A percentile compares a stretch with the other conserved stretches of the same genome.
phyloP scores from a whole-genome alignment of 2,888 invertebrate species.

The Sabatieria punctata region DNA sequence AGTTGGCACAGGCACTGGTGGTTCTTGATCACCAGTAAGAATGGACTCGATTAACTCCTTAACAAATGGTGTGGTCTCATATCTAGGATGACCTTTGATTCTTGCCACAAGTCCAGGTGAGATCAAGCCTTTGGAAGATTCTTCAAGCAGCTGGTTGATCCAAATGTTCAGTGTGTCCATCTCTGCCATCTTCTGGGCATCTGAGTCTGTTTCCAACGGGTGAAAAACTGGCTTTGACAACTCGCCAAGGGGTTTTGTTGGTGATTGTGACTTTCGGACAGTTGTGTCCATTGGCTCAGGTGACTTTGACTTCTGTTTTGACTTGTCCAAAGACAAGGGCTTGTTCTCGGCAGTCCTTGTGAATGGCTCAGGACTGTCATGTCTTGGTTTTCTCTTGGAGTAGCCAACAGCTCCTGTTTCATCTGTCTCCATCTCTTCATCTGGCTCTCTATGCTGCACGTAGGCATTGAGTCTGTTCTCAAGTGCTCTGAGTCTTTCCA shows the following conservation, averaged over 20 bases:
- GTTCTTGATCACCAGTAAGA: constrained; percentile 1
- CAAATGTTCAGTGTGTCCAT: constrained; percentile 4
- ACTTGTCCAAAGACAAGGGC: not conserved
- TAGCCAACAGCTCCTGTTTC: no score
- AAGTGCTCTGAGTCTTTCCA: constrained; percentile 26
- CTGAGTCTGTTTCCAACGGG: no score
- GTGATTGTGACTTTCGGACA: not conserved
- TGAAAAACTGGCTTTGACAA: no score
- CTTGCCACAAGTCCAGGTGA: constrained; percentile 1
- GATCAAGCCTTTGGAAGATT: constrained; percentile 4
- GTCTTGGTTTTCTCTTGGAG: no score
- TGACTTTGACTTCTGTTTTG: not conserved
- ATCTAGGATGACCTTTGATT: constrained; percentile 3
- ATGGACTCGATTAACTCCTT: constrained; percentile 9
- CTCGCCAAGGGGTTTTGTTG: no score
- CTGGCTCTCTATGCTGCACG: no score
- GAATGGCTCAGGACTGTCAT: not conserved
- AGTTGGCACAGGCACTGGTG: not conserved
- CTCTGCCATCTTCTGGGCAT: no score
- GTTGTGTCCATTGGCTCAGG: no score
- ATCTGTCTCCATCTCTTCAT: no score
- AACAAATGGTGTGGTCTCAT: constrained; percentile 4
- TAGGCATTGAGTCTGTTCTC: constrained; percentile 21
- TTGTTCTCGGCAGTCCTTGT: not conserved
- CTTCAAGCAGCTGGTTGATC: constrained; percentile 10